Percentiles rank a stretch among this genome's conserved stretches.
Evolutionary conservation across 2,113 vertebrate genomes (phyloP).

Genomic region (Saccopteryx leptura): DNA sequence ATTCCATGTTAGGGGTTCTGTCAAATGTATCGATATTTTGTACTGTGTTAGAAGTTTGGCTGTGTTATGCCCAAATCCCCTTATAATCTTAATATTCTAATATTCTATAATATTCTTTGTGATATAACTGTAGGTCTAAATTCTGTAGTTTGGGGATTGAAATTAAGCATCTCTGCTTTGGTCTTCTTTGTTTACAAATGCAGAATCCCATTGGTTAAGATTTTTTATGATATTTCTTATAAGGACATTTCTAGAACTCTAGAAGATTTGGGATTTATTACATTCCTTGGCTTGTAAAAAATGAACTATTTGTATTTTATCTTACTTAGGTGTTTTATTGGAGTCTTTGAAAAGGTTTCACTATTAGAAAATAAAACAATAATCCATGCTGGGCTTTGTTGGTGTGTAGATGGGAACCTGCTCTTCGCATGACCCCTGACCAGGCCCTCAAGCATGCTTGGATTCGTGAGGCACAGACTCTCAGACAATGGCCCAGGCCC

Average conservation of each 20-base stretch:
- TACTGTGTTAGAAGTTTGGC: background rate
- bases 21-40: background rate
- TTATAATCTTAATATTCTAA: background rate
- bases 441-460: slow-evolving; percentile 94
- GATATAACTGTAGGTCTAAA: background rate
- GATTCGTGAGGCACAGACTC: slow-evolving; percentile 92
- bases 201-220: background rate
- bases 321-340: slow-evolving; percentile 6
- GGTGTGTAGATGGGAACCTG: slow-evolving; percentile 94
- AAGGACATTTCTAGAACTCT: slow-evolving; percentile 37
- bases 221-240: slow-evolving; percentile 37
- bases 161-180: background rate
- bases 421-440: slow-evolving; percentile 94
- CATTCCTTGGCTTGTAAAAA: background rate
- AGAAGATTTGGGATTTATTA: background rate
- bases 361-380: slow-evolving; percentile 47
- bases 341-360: slow-evolving; percentile 43
- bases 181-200: background rate
- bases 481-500: slow-evolving; percentile 86
- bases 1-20: background rate
- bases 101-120: slow-evolving; percentile 5
- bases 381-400: background rate
- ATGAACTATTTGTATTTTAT: background rate
- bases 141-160: slow-evolving; percentile 20
- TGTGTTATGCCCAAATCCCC: background rate